Conservation (phyloP, 2,113 vertebrate genomes). For the Melanerpes formicivorus region DNA sequence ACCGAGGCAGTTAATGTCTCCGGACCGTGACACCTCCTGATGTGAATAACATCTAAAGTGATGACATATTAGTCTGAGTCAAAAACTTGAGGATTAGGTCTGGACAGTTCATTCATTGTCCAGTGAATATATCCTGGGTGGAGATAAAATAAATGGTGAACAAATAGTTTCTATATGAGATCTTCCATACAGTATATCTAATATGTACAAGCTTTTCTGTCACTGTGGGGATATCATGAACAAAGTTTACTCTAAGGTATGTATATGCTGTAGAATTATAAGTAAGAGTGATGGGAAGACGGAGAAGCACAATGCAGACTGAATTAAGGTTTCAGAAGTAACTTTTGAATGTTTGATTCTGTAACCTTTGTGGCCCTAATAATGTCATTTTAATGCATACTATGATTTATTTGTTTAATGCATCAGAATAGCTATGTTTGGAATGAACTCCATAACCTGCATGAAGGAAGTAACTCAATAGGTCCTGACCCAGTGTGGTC, state of each 20-base stretch:
- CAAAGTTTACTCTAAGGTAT: background rate
- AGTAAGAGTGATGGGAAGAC: background rate
- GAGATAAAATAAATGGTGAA: background rate
- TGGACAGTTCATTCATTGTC: background rate
- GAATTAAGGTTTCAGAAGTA: background rate
- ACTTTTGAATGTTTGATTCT: background rate
- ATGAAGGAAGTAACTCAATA: constrained; percentile 21
- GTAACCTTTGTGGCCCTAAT: constrained; percentile 25
- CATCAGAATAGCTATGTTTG: constrained; percentile 51
- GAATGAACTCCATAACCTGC: constrained; percentile 42
- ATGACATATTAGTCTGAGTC: background rate
- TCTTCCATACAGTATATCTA: too few relatives aligned
- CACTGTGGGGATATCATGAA: background rate
- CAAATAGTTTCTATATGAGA: background rate
- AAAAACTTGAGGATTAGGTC: background rate
- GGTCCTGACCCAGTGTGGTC: background rate
- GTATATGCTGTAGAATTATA: background rate
- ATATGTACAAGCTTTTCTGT: background rate
- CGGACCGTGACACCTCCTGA: too few relatives aligned
- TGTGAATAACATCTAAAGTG: background rate
- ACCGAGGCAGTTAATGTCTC: too few relatives aligned
- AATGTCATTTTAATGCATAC: constrained; percentile 25
- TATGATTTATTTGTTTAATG: constrained; percentile 46
- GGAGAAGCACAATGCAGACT: background rate
- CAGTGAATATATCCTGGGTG: background rate